phyloP scores from a whole-genome alignment of 64 coral and sea anemone species.

The Montipora efflorescens region DNA sequence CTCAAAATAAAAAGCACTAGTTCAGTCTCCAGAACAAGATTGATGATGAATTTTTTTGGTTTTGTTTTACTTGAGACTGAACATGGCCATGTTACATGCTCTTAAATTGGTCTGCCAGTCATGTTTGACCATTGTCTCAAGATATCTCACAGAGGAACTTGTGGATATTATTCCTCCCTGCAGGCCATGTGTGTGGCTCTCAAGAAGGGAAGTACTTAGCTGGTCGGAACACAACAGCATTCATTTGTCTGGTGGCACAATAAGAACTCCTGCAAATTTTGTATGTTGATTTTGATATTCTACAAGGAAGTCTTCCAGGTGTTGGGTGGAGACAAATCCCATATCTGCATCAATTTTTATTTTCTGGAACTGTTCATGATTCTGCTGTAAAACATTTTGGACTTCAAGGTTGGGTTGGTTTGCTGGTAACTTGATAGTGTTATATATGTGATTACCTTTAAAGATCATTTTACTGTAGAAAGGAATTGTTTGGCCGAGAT shows the following conservation, averaged over 20 bases:
- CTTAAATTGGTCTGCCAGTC: slow-evolving; percentile 3
- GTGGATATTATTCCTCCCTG: slow-evolving; percentile 12
- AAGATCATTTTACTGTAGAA: background rate
- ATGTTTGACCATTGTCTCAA: background rate
- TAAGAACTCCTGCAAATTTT: slow-evolving; percentile 39
- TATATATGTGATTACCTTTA: slow-evolving; percentile 11
- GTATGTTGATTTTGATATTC: slow-evolving; percentile 14
- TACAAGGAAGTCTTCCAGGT: slow-evolving; percentile 1
- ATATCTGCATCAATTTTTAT: slow-evolving; percentile 17
- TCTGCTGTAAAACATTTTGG: background rate
- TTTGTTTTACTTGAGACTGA: slow-evolving; percentile 2
- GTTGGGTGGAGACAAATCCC: slow-evolving; percentile 21
- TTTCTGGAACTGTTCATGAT: background rate
- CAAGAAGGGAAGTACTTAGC: slow-evolving; percentile 13
- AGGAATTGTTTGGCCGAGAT: background rate
- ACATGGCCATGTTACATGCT: background rate
- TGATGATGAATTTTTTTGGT: background rate
- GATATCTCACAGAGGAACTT: background rate
- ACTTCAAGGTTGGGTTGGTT: slow-evolving; percentile 20
- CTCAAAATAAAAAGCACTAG: background rate
- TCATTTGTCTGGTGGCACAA: slow-evolving; percentile 54
- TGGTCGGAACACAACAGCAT: slow-evolving; percentile 36
- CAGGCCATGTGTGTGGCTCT: slow-evolving; percentile 31
- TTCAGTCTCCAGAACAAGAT: background rate
- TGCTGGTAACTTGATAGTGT: slow-evolving; percentile 13